These are phyloP conservation scores for Bombus confusus DNA, from an alignment of 1,140 invertebrate species.

Conservation along the genomic window DNA sequence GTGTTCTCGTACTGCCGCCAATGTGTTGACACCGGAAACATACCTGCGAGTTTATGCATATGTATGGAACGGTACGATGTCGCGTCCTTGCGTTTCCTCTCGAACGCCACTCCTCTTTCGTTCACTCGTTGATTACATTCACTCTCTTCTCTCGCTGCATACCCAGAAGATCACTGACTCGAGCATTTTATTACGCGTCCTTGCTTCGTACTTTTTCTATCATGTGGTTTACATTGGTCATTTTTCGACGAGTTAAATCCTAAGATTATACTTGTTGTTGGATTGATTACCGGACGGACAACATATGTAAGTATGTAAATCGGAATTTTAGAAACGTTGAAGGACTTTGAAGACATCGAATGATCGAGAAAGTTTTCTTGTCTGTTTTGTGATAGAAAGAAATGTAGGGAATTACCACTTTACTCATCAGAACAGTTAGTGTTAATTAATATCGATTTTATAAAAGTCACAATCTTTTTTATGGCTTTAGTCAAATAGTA, in stretches of 20 bases:
- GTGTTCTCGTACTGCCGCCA: neutral
- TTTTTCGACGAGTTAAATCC: neutral
- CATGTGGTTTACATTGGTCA: neutral
- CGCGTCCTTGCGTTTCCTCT: conserved; percentile 71
- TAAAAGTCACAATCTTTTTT: no score
- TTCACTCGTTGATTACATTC: conserved; percentile 63
- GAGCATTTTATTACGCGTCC: neutral
- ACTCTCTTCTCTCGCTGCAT: conserved; percentile 57
- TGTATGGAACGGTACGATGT: conserved; percentile 28
- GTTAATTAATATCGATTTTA: no score
- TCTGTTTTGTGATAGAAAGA: no score
- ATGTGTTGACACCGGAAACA: neutral
- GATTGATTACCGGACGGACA: no score
- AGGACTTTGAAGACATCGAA: no score
- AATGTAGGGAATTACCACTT: no score
- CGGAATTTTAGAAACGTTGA: no score
- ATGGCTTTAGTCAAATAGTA: no score
- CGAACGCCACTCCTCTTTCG: conserved; percentile 64
- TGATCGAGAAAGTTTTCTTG: no score
- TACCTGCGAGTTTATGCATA: neutral
- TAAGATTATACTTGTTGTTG: no score
- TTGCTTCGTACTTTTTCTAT: neutral
- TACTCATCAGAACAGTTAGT: no score
- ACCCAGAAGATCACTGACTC: conserved; percentile 33
- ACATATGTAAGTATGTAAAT: no score